Percentiles rank a stretch among this genome's conserved stretches.
Evolutionary conservation across 2,888 invertebrate genomes (phyloP).

Genomic region (Hydraecia micacea): DNA sequence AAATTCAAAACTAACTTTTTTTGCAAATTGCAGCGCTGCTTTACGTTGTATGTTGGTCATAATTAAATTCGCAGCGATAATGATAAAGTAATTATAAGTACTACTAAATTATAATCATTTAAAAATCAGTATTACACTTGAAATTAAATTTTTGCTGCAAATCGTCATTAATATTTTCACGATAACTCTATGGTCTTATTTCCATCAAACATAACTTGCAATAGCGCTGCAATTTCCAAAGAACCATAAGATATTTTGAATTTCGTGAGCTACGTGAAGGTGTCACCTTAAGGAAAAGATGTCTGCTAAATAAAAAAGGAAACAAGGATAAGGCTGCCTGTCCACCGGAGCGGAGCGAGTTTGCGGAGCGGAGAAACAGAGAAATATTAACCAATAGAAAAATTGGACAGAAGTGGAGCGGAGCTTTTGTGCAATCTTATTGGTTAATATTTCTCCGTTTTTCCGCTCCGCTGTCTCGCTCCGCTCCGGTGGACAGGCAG

Average conservation of each 20-base stretch:
- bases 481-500: too few species aligned
- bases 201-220: neutral
- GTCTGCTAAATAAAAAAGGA: slow-evolving; percentile 19
- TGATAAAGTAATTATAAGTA: neutral
- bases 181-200: neutral
- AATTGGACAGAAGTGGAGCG: too few species aligned
- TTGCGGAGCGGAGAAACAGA: too few species aligned
- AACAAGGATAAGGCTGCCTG: neutral
- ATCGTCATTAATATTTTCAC: neutral
- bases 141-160: neutral
- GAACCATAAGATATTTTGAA: neutral
- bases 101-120: neutral
- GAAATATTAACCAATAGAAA: too few species aligned
- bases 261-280: neutral
- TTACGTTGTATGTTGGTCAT: neutral
- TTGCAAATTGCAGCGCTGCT: neutral
- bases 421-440: too few species aligned
- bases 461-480: too few species aligned
- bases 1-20: neutral
- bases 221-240: neutral
- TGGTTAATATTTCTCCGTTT: too few species aligned
- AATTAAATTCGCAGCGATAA: neutral
- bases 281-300: slow-evolving; percentile 2
- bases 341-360: too few species aligned
- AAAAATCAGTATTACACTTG: neutral